phyloP scores from a whole-genome alignment of 2,888 invertebrate species.

The Tanypteryx hageni region DNA sequence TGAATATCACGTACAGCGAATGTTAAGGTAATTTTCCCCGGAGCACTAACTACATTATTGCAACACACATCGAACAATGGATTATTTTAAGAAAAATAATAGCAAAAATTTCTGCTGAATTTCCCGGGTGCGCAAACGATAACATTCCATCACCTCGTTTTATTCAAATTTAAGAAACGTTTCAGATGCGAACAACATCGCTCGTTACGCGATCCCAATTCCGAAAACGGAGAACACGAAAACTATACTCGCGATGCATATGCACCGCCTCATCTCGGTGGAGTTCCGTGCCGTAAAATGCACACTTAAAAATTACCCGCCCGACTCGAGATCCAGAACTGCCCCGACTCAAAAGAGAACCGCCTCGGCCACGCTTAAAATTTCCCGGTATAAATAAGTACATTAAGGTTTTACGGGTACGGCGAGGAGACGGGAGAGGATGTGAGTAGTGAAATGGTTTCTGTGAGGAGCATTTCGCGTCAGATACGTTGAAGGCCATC shows the following conservation, averaged over 20 bases:
- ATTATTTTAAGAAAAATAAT: no score
- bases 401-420: not conserved
- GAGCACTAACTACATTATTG: not conserved
- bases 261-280: no score
- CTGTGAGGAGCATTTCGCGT: conserved; percentile 29
- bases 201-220: not conserved
- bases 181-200: not conserved
- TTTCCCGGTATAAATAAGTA: conserved; percentile 29
- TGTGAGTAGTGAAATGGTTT: not conserved
- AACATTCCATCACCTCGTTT: no score
- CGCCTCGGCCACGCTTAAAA: not conserved
- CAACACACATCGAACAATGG: no score
- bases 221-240: not conserved
- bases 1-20: not conserved
- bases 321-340: not conserved
- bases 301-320: not conserved
- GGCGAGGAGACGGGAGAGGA: not conserved
- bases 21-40: not conserved
- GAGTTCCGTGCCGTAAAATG: not conserved
- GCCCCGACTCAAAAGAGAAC: not conserved
- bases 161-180: not conserved
- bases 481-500: not conserved
- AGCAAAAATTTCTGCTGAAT: no score
- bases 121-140: no score
- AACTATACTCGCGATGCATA: not conserved